Evolutionary conservation across 1,140 invertebrate genomes (phyloP), one percentile per base, ranked within the genome.

Genomic region (Mycetomoellerius zeteki): DNA sequence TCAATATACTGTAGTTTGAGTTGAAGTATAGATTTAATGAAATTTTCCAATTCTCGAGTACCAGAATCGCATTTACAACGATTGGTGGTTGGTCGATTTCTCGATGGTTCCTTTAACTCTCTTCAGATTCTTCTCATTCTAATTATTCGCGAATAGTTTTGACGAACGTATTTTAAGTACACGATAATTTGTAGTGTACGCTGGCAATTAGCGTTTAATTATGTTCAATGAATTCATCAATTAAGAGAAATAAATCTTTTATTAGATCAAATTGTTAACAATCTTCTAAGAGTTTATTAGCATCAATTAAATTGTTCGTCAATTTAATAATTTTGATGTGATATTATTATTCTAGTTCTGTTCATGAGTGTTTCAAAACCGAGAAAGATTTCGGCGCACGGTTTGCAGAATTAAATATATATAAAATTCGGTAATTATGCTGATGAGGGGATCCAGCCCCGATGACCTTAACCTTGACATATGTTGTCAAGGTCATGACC

Each of bases 11-110:
- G 58, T 67, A 60, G 37, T 71, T 56, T 24, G 50, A 72, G 62
- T 72, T 81, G 71, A 88, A 72, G 72, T 67, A 64, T 87, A 65
- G 54, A 16, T 50, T 82, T 87, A 85, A 90, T 85, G 75, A 86
- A 75, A 87, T 58, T 56, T 33, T 30, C 60, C 65, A 54, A 65
- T 60, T 82, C 43, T n/a, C 67, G 21, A 76, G 33, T 56, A 54
- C 4, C 10, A 7, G n/a, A 56, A 56, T 2, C 19, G 21, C 50
- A n/a, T 56, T 5, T 58, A n/a, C 21, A n/a, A 65, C n/a, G 21
- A 52, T 7, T 8, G 37, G 10, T 43, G 21, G 37, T 37, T 33
- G 37, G 19, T 16, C 3, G 60, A 12, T 30, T 21, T 37, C 12
- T 65, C 56, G 7, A 8, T 65, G n/a, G 21, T n/a, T 43, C 33